Conservation (phyloP, 2,888 invertebrate genomes). For the Folsomia manolachei region DNA sequence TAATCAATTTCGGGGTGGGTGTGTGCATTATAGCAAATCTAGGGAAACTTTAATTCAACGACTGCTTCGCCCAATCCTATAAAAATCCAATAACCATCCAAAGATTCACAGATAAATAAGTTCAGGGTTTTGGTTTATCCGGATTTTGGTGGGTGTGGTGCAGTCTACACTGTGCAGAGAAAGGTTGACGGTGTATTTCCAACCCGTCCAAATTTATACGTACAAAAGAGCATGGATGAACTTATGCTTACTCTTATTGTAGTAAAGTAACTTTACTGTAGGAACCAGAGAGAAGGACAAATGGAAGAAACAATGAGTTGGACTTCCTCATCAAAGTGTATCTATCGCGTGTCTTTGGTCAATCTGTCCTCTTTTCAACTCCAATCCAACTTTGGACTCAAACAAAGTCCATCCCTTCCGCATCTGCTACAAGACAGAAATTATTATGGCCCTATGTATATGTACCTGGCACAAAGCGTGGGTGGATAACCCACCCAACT, state of each 20-base stretch:
- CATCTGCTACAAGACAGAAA: too few species aligned
- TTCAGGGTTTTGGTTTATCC: too few species aligned
- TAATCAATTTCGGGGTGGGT: too few species aligned
- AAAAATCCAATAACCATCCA: not conserved
- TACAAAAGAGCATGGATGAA: too few species aligned
- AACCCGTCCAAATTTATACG: not conserved
- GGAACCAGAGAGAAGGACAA: constrained; percentile 10
- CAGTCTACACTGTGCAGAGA: not conserved
- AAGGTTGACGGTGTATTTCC: not conserved
- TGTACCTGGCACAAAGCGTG: not conserved
- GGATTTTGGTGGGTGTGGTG: too few species aligned
- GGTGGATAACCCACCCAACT: not conserved
- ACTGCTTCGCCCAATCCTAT: too few species aligned
- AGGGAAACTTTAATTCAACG: too few species aligned
- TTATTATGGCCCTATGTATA: not conserved
- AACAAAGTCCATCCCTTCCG: constrained; percentile 11
- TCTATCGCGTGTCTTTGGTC: constrained; percentile 41
- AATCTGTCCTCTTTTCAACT: constrained; percentile 34
- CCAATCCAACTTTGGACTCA: not conserved
- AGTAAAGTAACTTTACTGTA: not conserved
- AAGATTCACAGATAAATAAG: too few species aligned
- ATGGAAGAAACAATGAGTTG: constrained; percentile 33
- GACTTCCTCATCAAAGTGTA: constrained; percentile 46
- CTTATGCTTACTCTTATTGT: too few species aligned
- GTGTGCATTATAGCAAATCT: too few species aligned